Percentiles rank a stretch among this genome's conserved stretches.
These are phyloP conservation scores for Gorsachius magnificus DNA, from an alignment of 2,797 vertebrate genomes.

Conservation along the genomic window DNA sequence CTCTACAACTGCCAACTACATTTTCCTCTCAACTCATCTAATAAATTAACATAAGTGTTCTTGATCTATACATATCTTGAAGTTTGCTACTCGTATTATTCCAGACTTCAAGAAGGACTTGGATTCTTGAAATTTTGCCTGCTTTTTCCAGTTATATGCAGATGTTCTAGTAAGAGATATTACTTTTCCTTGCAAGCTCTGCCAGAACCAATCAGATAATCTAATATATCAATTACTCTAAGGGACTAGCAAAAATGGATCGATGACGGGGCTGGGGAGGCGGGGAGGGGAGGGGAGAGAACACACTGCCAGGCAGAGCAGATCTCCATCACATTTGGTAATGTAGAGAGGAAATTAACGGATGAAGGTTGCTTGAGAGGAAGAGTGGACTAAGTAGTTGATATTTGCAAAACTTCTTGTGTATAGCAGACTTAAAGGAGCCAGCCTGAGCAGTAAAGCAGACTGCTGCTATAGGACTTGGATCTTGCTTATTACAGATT, in stretches of 20 bases:
- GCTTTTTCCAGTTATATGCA: not conserved
- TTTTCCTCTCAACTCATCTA: not conserved
- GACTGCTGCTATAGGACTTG: not conserved
- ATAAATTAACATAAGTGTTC: not conserved
- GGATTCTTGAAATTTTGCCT: not conserved
- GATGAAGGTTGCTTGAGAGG: not conserved
- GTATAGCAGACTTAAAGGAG: not conserved
- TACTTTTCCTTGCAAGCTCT: not conserved
- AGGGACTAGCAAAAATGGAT: not conserved
- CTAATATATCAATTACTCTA: not conserved
- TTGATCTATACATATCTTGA: not conserved
- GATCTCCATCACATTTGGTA: not conserved
- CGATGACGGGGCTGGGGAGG: not conserved
- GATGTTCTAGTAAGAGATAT: not conserved
- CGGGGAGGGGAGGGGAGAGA: too few species aligned
- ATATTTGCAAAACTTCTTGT: not conserved
- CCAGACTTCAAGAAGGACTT: not conserved
- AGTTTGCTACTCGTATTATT: not conserved
- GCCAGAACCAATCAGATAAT: not conserved
- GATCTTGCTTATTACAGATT: not conserved
- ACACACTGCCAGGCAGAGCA: not conserved
- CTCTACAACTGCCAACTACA: not conserved
- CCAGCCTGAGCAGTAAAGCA: not conserved
- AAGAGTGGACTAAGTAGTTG: not conserved
- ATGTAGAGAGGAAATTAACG: not conserved